Percentiles rank a stretch among this genome's conserved stretches.
phyloP scores from a whole-genome alignment of 2,797 vertebrate genomes.

The Girardinus metallicus region DNA sequence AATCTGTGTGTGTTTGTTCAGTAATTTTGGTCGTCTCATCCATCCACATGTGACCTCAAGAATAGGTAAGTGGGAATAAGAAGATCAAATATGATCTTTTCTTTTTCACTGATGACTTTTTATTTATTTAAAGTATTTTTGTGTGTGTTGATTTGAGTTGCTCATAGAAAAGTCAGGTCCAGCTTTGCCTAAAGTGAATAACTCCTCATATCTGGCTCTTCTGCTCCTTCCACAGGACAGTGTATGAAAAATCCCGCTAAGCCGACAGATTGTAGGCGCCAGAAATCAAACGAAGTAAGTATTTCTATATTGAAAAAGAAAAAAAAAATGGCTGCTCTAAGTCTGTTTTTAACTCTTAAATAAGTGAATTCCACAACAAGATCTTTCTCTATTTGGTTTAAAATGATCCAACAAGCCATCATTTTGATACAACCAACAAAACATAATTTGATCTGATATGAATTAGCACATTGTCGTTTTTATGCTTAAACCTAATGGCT shows the following conservation, averaged over 20 bases:
- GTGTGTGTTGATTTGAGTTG: not conserved
- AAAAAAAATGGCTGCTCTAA: not conserved
- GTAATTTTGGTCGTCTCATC: conserved; percentile 34
- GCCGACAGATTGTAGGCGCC: conserved; percentile 2
- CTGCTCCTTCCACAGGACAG: conserved; percentile 34
- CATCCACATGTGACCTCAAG: not conserved
- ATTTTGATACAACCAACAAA: not conserved
- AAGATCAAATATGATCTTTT: not conserved
- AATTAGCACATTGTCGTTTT: not conserved
- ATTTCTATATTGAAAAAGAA: not conserved
- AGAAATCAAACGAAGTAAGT: conserved; percentile 61
- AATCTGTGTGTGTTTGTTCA: conserved; percentile 19
- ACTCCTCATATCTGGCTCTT: not conserved
- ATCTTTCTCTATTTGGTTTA: not conserved
- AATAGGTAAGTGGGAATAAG: conserved; percentile 35
- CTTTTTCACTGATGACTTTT: not conserved
- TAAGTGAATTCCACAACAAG: not conserved
- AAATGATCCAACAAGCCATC: not conserved
- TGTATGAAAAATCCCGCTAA: conserved; percentile 19
- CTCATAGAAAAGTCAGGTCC: too few species aligned
- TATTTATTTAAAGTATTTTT: not conserved
- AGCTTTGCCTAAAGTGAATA: not conserved
- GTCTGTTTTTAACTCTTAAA: not conserved
- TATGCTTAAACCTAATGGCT: not conserved
- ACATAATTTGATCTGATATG: not conserved